Evolutionary conservation across 2,797 vertebrate genomes (phyloP), one percentile per base, ranked within the genome.

Genomic region (Neosilurus hyrtlii): DNA sequence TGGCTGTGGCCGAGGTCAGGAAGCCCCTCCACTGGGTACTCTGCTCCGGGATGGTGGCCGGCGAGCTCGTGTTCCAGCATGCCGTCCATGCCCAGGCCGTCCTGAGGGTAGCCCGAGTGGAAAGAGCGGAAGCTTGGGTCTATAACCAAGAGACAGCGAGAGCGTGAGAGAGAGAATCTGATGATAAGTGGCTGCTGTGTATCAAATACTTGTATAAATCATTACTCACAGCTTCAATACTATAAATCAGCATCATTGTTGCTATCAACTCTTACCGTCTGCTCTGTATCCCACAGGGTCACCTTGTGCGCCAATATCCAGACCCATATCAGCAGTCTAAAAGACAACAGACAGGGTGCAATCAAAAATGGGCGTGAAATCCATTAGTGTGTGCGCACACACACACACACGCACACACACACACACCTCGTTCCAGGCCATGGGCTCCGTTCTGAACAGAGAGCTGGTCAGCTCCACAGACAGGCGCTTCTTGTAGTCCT

Each of bases 381-480:
- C 30, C 30, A 30, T 30, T 30, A 30, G 30, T 30, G 30, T 30
- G 30, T 30, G 30, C 2, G 30, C 30, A 30, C 30, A 30, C 30
- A 43, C 43, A 5, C 43, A 43, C 43, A 3, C 43, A 43, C 43
- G 0, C 43, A 43, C 43, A 3, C 43, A 4, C 43, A 43, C 43
- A 15, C 15, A 0, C 90, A 98, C 97, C 95, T 99, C 97, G 0
- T 98, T 99, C 98, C 97, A 99, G 85, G 97, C 95, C 97, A 99
- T 97, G 0, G 97, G 98, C 91, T 99, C 97, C 0, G 97, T 98
- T 90, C 97, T 95, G 93, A 99, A 99, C 87, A 99, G 95, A 84
- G 98, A 99, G 90, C 97, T 99, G 80, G 98, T 99, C 88, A 99
- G 92, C 87, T 99, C 97, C 82, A 99, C 98, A 0, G 98, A 99